Evolutionary conservation across 2,888 invertebrate genomes (phyloP).

Genomic region (Trisateles emortualis): DNA sequence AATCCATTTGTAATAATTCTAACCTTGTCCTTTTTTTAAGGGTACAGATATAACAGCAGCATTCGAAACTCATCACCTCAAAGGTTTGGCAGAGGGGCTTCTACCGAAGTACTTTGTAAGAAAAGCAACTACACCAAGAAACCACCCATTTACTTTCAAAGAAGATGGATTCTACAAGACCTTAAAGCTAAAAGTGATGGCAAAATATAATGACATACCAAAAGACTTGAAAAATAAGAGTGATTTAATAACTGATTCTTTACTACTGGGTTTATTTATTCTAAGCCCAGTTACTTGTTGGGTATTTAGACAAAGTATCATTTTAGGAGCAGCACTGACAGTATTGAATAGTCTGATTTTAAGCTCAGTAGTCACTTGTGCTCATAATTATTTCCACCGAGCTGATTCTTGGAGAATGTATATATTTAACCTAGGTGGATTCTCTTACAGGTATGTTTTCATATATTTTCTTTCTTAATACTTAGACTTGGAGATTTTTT

Average conservation of each 20-base stretch:
- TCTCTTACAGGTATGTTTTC: conserved; percentile 87
- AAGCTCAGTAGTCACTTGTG: conserved; percentile 82
- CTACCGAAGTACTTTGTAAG: conserved; percentile 90
- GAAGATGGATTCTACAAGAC: conserved; percentile 92
- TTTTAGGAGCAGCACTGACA: conserved; percentile 61
- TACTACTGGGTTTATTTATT: conserved; percentile 60
- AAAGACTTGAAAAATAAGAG: conserved; percentile 65
- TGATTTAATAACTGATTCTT: conserved; percentile 64
- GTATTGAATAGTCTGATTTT: conserved; percentile 59
- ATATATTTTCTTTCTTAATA: background rate
- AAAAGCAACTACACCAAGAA: conserved; percentile 88
- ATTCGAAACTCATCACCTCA: conserved; percentile 88
- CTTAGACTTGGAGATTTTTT: too few relatives aligned
- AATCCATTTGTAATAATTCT: too few relatives aligned
- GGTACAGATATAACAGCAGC: conserved; percentile 90
- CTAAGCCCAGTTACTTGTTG: conserved; percentile 65
- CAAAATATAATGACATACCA: conserved; percentile 85
- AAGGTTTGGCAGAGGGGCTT: conserved; percentile 86
- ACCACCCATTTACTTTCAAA: conserved; percentile 91
- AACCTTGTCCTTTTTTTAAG: conserved; percentile 74
- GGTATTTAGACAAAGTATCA: conserved; percentile 60
- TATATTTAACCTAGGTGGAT: conserved; percentile 90
- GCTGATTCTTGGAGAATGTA: conserved; percentile 94
- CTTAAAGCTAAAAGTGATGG: conserved; percentile 87
- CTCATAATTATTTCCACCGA: conserved; percentile 94